Evolutionary conservation across 2,888 invertebrate genomes (phyloP), one percentile per base, ranked within the genome.

Genomic region (Drosophila nr. fundita): DNA sequence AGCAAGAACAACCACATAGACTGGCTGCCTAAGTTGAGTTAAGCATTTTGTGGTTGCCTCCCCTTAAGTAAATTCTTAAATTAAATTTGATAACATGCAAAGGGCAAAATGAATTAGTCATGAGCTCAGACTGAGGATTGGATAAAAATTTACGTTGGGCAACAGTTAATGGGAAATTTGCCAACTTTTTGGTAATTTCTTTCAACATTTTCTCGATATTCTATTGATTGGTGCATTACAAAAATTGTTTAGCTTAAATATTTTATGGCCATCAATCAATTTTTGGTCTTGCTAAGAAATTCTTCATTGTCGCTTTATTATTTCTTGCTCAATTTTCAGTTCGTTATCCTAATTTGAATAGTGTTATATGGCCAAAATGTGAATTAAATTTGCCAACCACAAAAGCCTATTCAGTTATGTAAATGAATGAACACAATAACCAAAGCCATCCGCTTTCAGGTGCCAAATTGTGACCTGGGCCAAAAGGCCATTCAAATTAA

Each of bases 91-190:
- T 67, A 64, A 60, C 53, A 52, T 55, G 54, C 52, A 67, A 45
- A 62, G 61, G n/a, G 29, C 36, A 42, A 53, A 68, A 49, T 72
- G 59, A 82, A 82, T 82, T 64, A 81, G 59, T 78, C 78, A 49
- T 55, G 65, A 65, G 68, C 18, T 29, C 53, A 38, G 55, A 18
- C 13, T 30, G 45, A 15, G 54, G 24, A 59, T 65, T 61, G 40
- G 52, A 52, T 57, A 69, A 58, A 24, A 50, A 50, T 62, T 62
- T 42, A 18, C 34, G 27, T 36, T 48, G 6, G 32, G 18, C n/a
- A n/a, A 27, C n/a, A 36, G 24, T 21, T 58, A 18, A 54, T 36
- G 30, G 30, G 29, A 29, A 58, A 21, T 27, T 45, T 53, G 29
- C 0, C 6, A 45, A 21, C 24, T 50, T 34, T 18, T 27, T 6